Base-by-base conservation (phyloP, 2,113 vertebrate genomes). In the Gambusia affinis region DNA sequence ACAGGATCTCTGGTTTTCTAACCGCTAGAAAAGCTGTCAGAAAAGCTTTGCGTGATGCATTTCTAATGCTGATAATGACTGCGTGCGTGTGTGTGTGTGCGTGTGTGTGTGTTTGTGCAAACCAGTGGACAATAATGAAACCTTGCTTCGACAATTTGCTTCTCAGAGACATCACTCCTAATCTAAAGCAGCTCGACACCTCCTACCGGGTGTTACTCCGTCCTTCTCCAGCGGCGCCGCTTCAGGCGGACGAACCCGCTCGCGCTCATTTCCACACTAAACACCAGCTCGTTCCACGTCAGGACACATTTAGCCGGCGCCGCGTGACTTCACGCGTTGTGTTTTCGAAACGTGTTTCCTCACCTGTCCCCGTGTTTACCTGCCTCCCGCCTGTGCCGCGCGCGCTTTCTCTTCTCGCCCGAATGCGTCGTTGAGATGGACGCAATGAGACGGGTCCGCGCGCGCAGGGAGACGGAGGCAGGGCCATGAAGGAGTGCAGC, bases 361-460 rank as follows among this genome's bases (percentile, higher is more conserved):
- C 78, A 91, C 91, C 89, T 90, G 87, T 86, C 88, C 81, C 88
- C 86, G 86, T 80, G 70, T 83, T 73, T 87, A 91, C 91, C 87
- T 90, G 84, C 75, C 51, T 66, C 70, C 10, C 4, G 35, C 35
- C 63, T 28, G 42, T 30, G 57, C 69, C 60, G 12, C 54, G 39
- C 44, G 0, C 37, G 10, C 35, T 22, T 65, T 0, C 7, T 31
- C 27, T 64, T 87, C 76, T 91, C 79, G 73, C 80, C 85, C 86
- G 83, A 92, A 71, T 78, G 90, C 82, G 78, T 93, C 66, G 44
- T 74, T 78, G 89, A 91, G 81, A 91, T 75, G 84, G 85, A 93
- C 89, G 31, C 90, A 94, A 90, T 90, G 91, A 90, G 92, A 93
- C 91, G 82, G 87, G 82, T 83, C 77, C 81, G 84, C 75, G 88